Evolutionary conservation across 2,797 vertebrate species (phyloP).

Genomic region (Trachops cirrhosus): DNA sequence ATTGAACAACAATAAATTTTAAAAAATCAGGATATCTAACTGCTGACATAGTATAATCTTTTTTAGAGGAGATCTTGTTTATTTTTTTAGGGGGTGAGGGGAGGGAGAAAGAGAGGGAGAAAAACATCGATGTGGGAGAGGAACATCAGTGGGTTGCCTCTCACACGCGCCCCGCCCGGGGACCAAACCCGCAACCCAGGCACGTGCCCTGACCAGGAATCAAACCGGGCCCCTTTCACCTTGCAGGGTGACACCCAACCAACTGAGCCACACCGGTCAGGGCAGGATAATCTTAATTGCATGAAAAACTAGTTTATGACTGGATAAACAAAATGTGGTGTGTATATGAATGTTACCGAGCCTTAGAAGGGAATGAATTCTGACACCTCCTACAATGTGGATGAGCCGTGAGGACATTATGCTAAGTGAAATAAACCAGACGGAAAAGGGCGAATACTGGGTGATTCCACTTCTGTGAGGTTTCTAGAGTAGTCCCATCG

Average conservation of each 20-base stretch:
- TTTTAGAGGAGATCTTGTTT: not conserved
- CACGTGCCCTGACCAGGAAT: too few species aligned
- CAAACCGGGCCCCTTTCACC: too few species aligned
- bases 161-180: not conserved
- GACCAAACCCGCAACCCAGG: not conserved
- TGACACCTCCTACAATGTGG: not conserved
- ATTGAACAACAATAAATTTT: too few species aligned
- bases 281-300: not conserved
- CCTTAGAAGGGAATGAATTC: constrained; percentile 55
- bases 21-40: not conserved
- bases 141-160: not conserved
- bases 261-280: too few species aligned
- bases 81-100: not conserved
- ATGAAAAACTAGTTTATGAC: not conserved
- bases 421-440: not conserved
- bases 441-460: not conserved
- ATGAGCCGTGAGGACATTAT: not conserved
- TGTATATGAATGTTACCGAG: not conserved
- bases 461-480: not conserved
- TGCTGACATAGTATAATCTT: not conserved
- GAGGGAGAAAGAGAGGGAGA: not conserved
- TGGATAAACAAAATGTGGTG: not conserved
- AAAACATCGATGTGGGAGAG: too few species aligned
- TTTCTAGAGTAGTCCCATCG: not conserved
- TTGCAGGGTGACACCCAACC: too few species aligned